phyloP scores from a whole-genome alignment of 2,113 vertebrate species.

The Bos taurus region DNA sequence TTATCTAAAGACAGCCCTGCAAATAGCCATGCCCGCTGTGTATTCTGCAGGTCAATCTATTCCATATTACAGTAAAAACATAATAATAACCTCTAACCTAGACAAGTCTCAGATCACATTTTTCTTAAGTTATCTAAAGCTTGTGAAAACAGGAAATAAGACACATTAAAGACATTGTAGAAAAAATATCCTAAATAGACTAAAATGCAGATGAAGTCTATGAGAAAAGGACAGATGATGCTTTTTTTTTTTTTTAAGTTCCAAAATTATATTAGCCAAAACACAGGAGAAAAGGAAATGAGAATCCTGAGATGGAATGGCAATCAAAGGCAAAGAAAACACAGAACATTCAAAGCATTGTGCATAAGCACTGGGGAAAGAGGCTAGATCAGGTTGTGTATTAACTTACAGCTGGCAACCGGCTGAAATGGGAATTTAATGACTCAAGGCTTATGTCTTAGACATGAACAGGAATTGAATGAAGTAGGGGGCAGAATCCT shows the following conservation, averaged over 20 bases:
- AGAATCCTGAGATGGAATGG: neutral
- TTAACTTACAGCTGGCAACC: neutral
- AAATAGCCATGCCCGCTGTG: neutral
- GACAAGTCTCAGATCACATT: neutral
- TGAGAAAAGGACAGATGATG: conserved; percentile 49
- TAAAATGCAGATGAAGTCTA: conserved; percentile 9
- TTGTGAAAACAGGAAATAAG: conserved; percentile 55
- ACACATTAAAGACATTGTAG: neutral
- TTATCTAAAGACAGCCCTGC: neutral
- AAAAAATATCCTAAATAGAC: conserved; percentile 57
- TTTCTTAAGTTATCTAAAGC: conserved; percentile 24
- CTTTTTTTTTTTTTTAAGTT: conserved; percentile 1
- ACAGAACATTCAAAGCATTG: neutral
- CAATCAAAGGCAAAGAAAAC: conserved; percentile 38
- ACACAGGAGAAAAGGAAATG: conserved; percentile 46
- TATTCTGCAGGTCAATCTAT: neutral
- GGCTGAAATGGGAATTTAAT: neutral
- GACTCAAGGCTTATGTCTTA: neutral
- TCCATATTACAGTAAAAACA: neutral
- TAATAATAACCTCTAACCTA: neutral
- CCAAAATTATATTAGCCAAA: conserved; percentile 31
- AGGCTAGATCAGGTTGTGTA: neutral
- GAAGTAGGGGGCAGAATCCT: neutral
- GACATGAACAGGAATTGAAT: neutral
- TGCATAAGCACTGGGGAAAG: neutral